These are phyloP conservation scores for Acinonyx jubatus DNA, from an alignment of 2,113 vertebrate genomes.

Conservation along the genomic window DNA sequence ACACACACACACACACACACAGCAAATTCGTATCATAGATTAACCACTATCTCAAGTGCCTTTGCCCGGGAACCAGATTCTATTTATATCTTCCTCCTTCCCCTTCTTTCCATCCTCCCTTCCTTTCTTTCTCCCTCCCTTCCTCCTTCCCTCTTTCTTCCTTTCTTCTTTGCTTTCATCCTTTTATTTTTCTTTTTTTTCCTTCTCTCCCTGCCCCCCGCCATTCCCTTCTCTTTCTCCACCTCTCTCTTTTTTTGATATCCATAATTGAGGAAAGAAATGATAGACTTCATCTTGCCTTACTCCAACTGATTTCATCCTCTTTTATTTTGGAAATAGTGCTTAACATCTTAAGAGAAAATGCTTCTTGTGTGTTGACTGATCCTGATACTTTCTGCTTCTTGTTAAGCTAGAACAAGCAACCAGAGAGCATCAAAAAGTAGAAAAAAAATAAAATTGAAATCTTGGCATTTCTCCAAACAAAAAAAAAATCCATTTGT, in stretches of 20 bases:
- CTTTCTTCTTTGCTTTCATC: rapidly evolving
- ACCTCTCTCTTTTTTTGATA: not conserved
- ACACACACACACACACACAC: not conserved
- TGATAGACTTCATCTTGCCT: not conserved
- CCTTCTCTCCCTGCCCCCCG: not conserved
- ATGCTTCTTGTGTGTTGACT: not conserved
- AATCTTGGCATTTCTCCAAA: not conserved
- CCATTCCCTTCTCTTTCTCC: not conserved
- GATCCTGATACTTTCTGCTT: not conserved
- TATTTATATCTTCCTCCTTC: not conserved
- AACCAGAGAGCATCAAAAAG: not conserved
- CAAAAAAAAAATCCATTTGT: not conserved
- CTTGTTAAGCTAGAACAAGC: not conserved
- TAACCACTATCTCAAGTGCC: not conserved
- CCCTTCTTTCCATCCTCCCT: too few species aligned
- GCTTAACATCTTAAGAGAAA: conserved; percentile 1
- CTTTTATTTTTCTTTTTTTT: not conserved
- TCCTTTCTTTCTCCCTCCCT: rapidly evolving
- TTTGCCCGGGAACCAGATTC: not conserved
- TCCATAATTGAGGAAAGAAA: not conserved
- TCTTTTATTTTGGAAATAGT: not conserved
- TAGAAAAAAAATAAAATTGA: not conserved
- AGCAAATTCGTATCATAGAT: not conserved
- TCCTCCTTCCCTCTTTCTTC: rapidly evolving
- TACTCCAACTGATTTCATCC: not conserved